These are phyloP conservation scores for Xiphorhynchus elegans DNA, from an alignment of 2,113 vertebrate species.

Conservation along the genomic window DNA sequence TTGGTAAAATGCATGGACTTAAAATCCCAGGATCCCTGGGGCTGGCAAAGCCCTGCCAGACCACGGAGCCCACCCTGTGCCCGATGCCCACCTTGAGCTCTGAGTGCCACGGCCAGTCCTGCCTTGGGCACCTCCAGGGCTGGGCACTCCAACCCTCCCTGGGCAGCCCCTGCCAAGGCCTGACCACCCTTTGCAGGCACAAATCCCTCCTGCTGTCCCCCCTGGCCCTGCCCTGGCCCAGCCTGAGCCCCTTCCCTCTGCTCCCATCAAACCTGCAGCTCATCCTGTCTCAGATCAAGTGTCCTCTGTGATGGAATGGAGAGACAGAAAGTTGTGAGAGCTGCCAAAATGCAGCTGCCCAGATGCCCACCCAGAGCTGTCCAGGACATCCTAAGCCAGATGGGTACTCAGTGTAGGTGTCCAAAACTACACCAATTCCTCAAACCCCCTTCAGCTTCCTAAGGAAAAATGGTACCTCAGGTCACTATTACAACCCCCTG, in stretches of 20 bases:
- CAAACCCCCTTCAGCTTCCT: not conserved
- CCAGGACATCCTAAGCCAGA: not conserved
- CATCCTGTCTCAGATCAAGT: not conserved
- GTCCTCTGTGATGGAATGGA: not conserved
- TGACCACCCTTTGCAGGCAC: fast-evolving
- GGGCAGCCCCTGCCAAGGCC: not conserved
- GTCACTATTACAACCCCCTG: not conserved
- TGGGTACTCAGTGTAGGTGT: not conserved
- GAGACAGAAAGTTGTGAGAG: too few relatives aligned
- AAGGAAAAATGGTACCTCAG: not conserved
- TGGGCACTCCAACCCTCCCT: not conserved
- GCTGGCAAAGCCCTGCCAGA: not conserved
- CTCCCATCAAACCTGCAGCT: not conserved
- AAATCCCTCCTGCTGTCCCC: not conserved
- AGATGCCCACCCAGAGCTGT: not conserved
- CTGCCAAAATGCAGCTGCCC: not conserved
- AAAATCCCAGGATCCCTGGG: not conserved
- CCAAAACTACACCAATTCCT: not conserved
- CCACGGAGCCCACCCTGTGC: not conserved
- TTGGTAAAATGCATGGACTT: not conserved
- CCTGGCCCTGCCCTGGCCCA: not conserved
- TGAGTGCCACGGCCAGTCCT: not conserved
- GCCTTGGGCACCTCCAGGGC: not conserved
- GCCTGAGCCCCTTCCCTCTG: not conserved
- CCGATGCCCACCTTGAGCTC: fast-evolving